Base-by-base conservation (phyloP, 2,888 invertebrate species). In the Molanna angustata region DNA sequence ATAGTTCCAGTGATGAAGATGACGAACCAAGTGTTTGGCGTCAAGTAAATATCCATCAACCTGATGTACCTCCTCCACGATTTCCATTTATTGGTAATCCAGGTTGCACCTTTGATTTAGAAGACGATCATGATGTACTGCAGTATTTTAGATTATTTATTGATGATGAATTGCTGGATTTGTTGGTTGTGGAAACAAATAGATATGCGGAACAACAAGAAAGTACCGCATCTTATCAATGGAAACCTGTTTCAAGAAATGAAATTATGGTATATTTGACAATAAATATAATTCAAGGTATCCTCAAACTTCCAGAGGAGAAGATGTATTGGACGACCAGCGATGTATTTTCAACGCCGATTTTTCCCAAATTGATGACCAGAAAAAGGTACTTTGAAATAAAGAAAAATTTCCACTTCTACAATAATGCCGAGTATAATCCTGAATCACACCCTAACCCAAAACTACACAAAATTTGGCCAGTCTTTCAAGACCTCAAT, bases 391-490 rank as follows among this genome's bases (percentile, higher is more conserved):
- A 13, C 14, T 6, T 35, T 4, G 6, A 11, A 14, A 4, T 14
- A 4, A 35, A 35, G 4, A 35, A 35, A 14, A 11, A 11, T 35
- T 11, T 35, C 6, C 14, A 35, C 14, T 35, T 35, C 13, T 11
- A 4, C 13, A 13, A 35, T 13, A 35, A 35, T 35, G 6, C 35
- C 7, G 13, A 6, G 13, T 56, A 43, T 19, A 27, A 56, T 35
- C 39, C 22, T 6, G 37, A 52, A 13, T 17, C 22, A 13, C 52
- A 56, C 40, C 56, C 39, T 4, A 42, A 52, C 41, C 52, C 43
- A 46, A 56, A 56, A 49, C 35, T 52, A 18, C 37, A 44, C 16
- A 56, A 54, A 55, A 54, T 57, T 48, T 57, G 52, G 51, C 52
- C 39, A 31, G 39, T 61, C 48, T 52, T 46, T 13, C 14, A 44